Conservation (phyloP, 2,888 invertebrate genomes). For the Busseola fusca region DNA sequence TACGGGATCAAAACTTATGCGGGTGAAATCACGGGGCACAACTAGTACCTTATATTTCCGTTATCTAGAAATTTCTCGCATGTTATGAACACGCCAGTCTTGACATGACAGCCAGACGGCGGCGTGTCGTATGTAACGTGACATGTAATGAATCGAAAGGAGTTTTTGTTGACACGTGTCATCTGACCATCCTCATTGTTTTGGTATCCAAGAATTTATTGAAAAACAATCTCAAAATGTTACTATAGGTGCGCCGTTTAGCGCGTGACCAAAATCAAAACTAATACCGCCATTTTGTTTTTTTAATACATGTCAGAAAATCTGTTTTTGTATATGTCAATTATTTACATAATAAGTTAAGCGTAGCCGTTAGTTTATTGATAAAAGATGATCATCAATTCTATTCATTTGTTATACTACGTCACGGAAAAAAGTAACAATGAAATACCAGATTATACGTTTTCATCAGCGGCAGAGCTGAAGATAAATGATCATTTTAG, state of each 20-base stretch:
- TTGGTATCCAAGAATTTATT: not conserved
- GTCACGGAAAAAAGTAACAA: not conserved
- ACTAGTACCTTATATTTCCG: not conserved
- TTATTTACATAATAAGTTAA: not conserved
- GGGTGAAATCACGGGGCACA: too few species aligned
- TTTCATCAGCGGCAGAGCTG: not conserved
- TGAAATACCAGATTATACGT: not conserved
- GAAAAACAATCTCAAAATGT: not conserved
- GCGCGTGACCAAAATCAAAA: not conserved
- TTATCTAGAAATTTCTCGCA: not conserved
- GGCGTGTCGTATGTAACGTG: not conserved
- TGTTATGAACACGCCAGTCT: not conserved
- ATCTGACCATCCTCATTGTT: not conserved
- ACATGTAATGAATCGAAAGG: conserved; percentile 22
- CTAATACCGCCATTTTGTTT: not conserved
- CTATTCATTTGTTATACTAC: too few species aligned
- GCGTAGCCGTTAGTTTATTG: too few species aligned
- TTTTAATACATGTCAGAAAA: not conserved
- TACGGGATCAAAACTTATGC: too few species aligned
- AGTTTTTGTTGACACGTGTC: conserved; percentile 1
- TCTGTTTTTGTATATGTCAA: not conserved
- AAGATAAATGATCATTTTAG: not conserved
- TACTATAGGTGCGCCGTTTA: not conserved
- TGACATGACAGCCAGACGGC: conserved; percentile 5
- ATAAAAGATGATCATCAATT: too few species aligned